Base-by-base conservation (phyloP, 1,140 invertebrate species). In the Colletes gigas region DNA sequence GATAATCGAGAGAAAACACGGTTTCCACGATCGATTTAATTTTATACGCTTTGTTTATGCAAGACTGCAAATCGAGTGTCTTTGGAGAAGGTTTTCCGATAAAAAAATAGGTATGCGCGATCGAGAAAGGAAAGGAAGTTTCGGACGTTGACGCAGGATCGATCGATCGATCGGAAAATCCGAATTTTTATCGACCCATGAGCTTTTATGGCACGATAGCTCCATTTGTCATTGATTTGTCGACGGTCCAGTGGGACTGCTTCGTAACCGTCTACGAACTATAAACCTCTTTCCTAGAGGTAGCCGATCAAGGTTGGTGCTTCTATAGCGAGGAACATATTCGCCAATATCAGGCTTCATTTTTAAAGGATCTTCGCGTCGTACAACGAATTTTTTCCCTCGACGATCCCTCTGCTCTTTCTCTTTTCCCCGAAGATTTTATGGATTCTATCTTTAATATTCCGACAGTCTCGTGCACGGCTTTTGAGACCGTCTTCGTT, bases 261-360 rank as follows among this genome's bases (percentile, higher is more conserved):
- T 17, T 57, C 68, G 15, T 10, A 41, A 7, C 7, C 15, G 10
- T 50, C 9, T 52, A 21, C 19, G 47, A 7, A 6, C 1, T 3
- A 30, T 30, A 65, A 2, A 30, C 12, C 14, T 17, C 7, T 14
- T 41, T 55, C 14, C 44, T 30, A 12, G 12, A 52, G 41, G 44
- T 57, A 59, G 9, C 47, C 14, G 50, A 54, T 65, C 73, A 83
- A 83, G 78, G 41, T 78, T 30, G 41, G 54, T 19, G 41, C 30
- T 14, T 30, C 41, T 41, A 52, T 21, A 50, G 21, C 10, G 52
- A 39, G 19, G 12, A 39, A 57, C 71, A 30, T 80, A 69, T 66
- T 67, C 74, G 50, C 15, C 12, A 39, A 4, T 55, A 67, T 59
- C 14, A 57, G 21, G 39, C 72, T 70, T 55, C 19, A 54, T 66